Base-by-base conservation (phyloP, 2,888 invertebrate species). In the Lydus trimaculatus region DNA sequence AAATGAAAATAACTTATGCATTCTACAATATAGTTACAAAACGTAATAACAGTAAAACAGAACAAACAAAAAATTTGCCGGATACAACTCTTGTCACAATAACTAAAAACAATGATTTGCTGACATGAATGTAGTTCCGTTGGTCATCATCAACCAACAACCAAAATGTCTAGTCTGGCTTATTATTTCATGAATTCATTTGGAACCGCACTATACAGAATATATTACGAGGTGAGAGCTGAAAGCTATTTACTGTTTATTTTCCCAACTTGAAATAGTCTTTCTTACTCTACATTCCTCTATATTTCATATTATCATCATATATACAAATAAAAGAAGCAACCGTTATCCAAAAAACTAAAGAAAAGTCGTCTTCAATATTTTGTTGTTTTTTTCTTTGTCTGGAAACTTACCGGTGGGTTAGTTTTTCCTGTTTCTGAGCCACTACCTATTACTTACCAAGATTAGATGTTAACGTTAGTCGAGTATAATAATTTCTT, bases 401-500 rank as follows among this genome's bases (percentile, higher is more conserved):
- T 31, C 4, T 13, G 15, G 15, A 13, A 36, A 15, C 15, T 36
- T 4, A 36, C 13, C 0, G 13, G 11, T 0, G 48, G 20, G 17
- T 17, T 20, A 48, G 52, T 52, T 52, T 52, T 52, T 52, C 52
- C 25, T 25, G 23, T 25, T n/a, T 25, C 23, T 7, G 2, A 23
- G 5, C 23, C 52, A 6, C 36, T 31, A 39, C 61, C 33, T 61
- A 74, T 75, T 76, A 73, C 73, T 76, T 78, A 77, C 74, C 72
- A 72, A 74, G 76, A 76, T 77, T 77, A 72, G 76, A 71, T 64
- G 65, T 61, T 65, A 66, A 64, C 63, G 60, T 28, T 58, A 64
- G 63, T 4, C 66, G 71, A 76, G 81, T 79, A n/a, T n/a, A n/a
- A n/a, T n/a, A 80, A 82, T 81, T 82, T 80, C 78, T 80, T 80